phyloP scores from a whole-genome alignment of 1,140 invertebrate species.

The Dendroctonus ponderosae region DNA sequence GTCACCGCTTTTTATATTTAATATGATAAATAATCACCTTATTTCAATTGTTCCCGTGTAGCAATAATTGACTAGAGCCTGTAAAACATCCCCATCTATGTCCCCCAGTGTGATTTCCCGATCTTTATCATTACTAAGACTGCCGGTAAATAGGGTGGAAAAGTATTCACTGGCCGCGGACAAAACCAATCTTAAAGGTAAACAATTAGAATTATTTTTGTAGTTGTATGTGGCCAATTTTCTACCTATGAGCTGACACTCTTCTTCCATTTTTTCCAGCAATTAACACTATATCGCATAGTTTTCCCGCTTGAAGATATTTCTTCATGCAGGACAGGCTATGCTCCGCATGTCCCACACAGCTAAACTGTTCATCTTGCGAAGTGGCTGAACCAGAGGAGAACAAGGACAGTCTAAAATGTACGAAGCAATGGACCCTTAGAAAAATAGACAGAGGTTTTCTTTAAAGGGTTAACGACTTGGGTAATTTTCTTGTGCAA shows the following conservation, averaged over 20 bases:
- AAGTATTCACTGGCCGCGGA: conserved; percentile 92
- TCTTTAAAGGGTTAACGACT: too few species aligned
- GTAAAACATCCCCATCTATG: conserved; percentile 81
- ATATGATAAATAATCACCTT: conserved; percentile 18
- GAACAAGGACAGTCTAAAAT: conserved; percentile 52
- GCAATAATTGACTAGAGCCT: conserved; percentile 81
- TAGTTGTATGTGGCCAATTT: neutral
- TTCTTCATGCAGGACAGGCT: conserved; percentile 78
- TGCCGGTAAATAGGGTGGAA: conserved; percentile 91
- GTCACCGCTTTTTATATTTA: neutral
- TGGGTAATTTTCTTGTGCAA: too few species aligned
- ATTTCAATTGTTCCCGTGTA: conserved; percentile 83
- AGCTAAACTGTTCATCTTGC: conserved; percentile 76
- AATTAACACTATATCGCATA: conserved; percentile 77
- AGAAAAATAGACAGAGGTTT: too few species aligned
- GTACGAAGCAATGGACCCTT: neutral
- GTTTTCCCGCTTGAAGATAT: conserved; percentile 74
- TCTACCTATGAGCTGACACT: conserved; percentile 55
- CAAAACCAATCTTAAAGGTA: conserved; percentile 68
- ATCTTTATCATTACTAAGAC: conserved; percentile 79
- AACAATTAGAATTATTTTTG: neutral
- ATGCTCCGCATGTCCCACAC: conserved; percentile 75
- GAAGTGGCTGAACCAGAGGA: conserved; percentile 50
- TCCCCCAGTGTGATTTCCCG: conserved; percentile 80
- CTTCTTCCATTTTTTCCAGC: conserved; percentile 61